These are phyloP conservation scores for Myotis myotis DNA, from an alignment of 2,797 vertebrate species.

Conservation along the genomic window DNA sequence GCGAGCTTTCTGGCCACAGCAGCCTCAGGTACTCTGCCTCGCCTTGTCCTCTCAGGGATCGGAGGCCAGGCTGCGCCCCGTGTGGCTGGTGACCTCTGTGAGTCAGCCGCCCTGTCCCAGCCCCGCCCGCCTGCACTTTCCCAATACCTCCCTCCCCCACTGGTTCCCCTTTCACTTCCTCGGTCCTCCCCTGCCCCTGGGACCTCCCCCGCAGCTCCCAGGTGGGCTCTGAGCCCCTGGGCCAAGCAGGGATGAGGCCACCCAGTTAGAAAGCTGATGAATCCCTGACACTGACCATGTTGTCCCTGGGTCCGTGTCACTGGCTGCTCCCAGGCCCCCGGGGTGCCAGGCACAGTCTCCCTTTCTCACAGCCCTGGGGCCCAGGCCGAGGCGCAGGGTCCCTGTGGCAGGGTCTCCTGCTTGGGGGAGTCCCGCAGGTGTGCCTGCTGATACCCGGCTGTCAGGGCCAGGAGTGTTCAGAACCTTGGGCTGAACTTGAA, in stretches of 20 bases:
- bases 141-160: background rate
- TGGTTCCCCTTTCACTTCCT: slow-evolving; percentile 34
- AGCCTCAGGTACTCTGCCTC: background rate
- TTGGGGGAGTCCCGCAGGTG: background rate
- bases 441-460: no score
- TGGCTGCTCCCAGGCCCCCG: no score
- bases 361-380: background rate
- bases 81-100: background rate
- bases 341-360: accelerated
- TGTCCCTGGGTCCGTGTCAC: accelerated
- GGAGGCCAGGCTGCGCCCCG: background rate
- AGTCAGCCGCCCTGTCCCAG: background rate
- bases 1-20: background rate
- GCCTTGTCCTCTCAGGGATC: background rate
- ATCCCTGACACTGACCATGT: no score
- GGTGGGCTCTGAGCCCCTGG: background rate
- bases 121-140: background rate
- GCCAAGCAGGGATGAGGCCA: background rate
- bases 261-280: background rate
- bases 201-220: background rate
- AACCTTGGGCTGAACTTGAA: background rate
- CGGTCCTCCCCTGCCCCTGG: background rate
- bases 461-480: background rate
- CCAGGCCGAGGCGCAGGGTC: accelerated
- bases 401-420: background rate